Evolutionary conservation across 2,888 invertebrate species (phyloP), one percentile per base, ranked within the genome.

Genomic region (Phragmatobia fuliginosa): DNA sequence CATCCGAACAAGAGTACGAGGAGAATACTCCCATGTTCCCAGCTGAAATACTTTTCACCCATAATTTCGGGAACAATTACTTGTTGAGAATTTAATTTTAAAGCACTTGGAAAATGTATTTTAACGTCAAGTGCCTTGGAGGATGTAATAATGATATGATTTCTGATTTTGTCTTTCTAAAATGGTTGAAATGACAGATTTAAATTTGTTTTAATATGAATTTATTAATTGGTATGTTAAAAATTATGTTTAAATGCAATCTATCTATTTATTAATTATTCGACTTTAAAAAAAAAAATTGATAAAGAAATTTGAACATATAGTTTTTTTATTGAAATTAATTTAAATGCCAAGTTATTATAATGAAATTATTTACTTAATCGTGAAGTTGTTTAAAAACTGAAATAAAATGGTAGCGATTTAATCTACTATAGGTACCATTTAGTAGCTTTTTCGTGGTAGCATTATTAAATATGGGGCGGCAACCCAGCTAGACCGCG

Each of bases 31-130:
- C 66, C 62, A 70, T 72, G 73, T 76, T 80, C 76, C 74, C 82
- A 67, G 62, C 73, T 76, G 72, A 80, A 80, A 79, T 78, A 83
- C 79, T 77, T 83, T 85, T 88, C 83, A 65, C 87, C 88, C 87
- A 84, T 87, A 88, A 90, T 88, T 85, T 85, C 76, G 84, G 86
- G 88, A 87, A 89, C 83, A 85, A 88, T 88, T 87, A 86, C 85
- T 84, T 86, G 85, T 84, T 85, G 81, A 85, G 83, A 87, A 85
- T 86, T 86, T 87, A 87, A 87, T 87, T 87, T 87, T 81, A 84
- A 87, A 83, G 82, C 84, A 83, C 85, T 87, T 78, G 76, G 70
- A 74, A 80, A 80, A 82, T 83, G 80, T 82, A 82, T 79, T 81
- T 82, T 81, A 83, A 76, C 79, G 78, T 77, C 56, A 71, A 76